A percentile compares a stretch with the other conserved stretches of the same genome.
Evolutionary conservation across 2,797 vertebrate species (phyloP).

Genomic region (Halcyon leucocephala): DNA sequence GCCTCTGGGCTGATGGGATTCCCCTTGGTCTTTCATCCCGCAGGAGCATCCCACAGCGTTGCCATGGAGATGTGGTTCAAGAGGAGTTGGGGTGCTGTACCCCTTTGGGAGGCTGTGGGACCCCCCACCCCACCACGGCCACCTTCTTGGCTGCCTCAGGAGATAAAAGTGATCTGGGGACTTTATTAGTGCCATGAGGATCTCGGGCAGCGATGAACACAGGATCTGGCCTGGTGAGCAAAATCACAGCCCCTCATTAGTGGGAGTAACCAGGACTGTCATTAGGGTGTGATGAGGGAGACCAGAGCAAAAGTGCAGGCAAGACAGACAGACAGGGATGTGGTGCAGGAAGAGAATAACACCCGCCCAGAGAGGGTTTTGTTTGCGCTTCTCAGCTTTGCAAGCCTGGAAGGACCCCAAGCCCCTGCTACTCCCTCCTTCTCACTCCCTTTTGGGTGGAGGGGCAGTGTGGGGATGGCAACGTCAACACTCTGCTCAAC

Average conservation of each 20-base stretch:
- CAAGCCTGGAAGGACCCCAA: not conserved
- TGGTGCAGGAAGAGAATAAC: not conserved
- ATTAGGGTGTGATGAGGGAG: not conserved
- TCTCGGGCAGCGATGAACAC: not conserved
- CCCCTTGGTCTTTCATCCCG: not conserved
- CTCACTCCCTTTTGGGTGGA: not conserved
- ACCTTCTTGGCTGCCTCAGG: not conserved
- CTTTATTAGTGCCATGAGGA: not conserved
- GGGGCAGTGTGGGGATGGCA: not conserved
- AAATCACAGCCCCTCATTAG: not conserved
- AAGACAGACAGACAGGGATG: not conserved
- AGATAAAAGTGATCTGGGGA: not conserved
- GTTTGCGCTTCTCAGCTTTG: not conserved
- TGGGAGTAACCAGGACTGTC: not conserved
- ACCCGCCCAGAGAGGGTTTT: not conserved
- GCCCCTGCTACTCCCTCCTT: not conserved
- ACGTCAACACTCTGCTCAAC: not conserved
- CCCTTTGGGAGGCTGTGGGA: not conserved
- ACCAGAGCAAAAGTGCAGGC: not conserved
- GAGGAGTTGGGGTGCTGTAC: not conserved
- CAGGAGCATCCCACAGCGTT: not conserved
- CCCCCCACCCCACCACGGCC: accelerated
- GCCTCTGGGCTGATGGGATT: not conserved
- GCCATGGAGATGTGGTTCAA: constrained; percentile 46
- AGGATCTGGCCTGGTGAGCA: not conserved